Conservation (phyloP, 2,797 vertebrate genomes). For the Oreonectes daqikongensis region DNA sequence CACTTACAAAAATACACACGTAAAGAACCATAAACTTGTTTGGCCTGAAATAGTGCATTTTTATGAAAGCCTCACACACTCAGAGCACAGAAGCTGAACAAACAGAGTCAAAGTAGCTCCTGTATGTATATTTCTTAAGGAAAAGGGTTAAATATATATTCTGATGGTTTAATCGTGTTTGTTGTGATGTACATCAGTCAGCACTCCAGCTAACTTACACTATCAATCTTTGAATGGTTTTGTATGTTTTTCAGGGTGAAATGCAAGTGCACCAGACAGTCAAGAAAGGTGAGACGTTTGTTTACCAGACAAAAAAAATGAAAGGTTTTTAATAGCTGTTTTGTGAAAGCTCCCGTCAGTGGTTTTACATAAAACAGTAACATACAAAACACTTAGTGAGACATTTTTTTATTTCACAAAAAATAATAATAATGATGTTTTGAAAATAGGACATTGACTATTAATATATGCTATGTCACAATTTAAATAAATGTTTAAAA, state of each 20-base stretch:
- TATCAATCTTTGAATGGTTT: slow-evolving; percentile 51
- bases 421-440: no score
- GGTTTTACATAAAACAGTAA: no score
- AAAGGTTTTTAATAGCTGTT: slow-evolving; percentile 64
- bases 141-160: slow-evolving; percentile 48
- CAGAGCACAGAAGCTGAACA: slow-evolving; percentile 59
- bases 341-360: no score
- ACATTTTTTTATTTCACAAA: no score
- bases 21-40: slow-evolving; percentile 65
- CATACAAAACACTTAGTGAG: no score
- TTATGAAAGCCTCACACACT: slow-evolving; percentile 67
- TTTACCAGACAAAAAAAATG: slow-evolving; percentile 64
- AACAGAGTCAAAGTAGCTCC: slow-evolving; percentile 56
- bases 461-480: no score
- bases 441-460: no score
- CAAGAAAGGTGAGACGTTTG: slow-evolving; percentile 58
- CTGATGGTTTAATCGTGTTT: slow-evolving; percentile 54
- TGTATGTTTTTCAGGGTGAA: slow-evolving; percentile 63
- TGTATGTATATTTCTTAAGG: slow-evolving; percentile 42
- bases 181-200: slow-evolving; percentile 39
- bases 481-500: neutral
- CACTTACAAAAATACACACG: slow-evolving; percentile 69
- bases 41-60: slow-evolving; percentile 64
- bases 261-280: slow-evolving; percentile 61
- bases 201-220: neutral